These are phyloP conservation scores for Tetrao urogallus DNA, from an alignment of 2,113 vertebrate species.

Conservation along the genomic window DNA sequence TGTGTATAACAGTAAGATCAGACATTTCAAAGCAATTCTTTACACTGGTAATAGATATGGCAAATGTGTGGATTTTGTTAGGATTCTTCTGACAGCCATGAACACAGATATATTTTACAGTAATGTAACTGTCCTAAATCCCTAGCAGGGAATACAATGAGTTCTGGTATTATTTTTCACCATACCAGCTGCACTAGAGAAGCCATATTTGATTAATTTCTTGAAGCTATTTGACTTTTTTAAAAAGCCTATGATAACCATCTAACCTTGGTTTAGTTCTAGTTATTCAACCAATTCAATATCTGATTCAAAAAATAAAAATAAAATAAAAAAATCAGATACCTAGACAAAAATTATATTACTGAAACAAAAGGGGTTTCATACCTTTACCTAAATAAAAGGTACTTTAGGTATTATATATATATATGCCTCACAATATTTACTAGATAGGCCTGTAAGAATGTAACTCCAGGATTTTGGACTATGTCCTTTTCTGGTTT, in stretches of 20 bases:
- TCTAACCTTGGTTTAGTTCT: slow-evolving; percentile 73
- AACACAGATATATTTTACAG: slow-evolving; percentile 74
- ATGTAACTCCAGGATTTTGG: not conserved
- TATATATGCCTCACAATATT: not conserved
- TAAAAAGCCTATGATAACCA: not conserved
- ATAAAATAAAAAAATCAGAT: not conserved
- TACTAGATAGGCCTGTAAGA: not conserved
- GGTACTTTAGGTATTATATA: not conserved
- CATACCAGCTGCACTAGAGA: slow-evolving; percentile 44
- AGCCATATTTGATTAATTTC: slow-evolving; percentile 72
- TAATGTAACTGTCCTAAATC: slow-evolving; percentile 77
- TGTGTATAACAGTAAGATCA: slow-evolving; percentile 56
- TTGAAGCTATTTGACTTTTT: slow-evolving; percentile 64
- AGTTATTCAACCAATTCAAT: slow-evolving; percentile 26
- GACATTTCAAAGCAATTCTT: slow-evolving; percentile 79
- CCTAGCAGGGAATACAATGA: slow-evolving; percentile 64
- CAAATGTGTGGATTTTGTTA: slow-evolving; percentile 75
- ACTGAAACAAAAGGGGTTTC: not conserved
- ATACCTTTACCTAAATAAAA: not conserved
- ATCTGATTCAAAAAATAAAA: not conserved
- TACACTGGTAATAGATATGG: slow-evolving; percentile 76
- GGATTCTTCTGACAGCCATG: slow-evolving; percentile 81
- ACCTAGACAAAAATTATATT: not conserved
- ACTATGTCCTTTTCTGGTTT: not conserved
- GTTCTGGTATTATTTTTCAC: slow-evolving; percentile 73